phyloP scores from a whole-genome alignment of 2,797 vertebrate genomes.

The Esox masquinongy region DNA sequence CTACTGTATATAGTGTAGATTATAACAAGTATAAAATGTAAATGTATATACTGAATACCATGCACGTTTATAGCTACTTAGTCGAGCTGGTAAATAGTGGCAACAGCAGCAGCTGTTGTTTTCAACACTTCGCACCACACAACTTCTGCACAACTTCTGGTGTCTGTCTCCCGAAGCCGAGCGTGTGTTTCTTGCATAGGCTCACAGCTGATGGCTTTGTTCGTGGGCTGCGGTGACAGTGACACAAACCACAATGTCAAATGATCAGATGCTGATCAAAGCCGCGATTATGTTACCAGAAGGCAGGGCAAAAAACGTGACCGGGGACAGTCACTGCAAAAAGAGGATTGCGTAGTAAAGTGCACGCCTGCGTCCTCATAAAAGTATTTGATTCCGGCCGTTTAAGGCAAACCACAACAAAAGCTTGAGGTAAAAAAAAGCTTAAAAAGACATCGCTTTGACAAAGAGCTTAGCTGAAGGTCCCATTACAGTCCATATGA shows the following conservation, averaged over 20 bases:
- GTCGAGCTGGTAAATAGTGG: not conserved
- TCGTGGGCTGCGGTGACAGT: not conserved
- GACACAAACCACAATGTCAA: constrained; percentile 4
- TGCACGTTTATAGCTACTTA: no score
- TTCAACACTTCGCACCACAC: not conserved
- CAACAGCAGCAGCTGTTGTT: not conserved
- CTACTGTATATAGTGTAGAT: no score
- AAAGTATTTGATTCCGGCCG: constrained; percentile 65
- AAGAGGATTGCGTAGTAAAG: constrained; percentile 59
- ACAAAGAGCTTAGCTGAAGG: constrained; percentile 19
- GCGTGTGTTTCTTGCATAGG: not conserved
- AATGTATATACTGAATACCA: no score
- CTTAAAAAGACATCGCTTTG: constrained; percentile 60
- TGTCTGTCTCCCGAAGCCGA: not conserved
- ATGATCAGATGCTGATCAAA: constrained; percentile 5
- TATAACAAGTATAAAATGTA: no score
- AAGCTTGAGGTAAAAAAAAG: constrained; percentile 63
- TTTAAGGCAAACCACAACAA: constrained; percentile 60
- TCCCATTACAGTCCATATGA: constrained; percentile 2
- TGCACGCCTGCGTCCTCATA: constrained; percentile 45
- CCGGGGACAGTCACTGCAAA: constrained; percentile 35
- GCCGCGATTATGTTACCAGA: constrained; percentile 6
- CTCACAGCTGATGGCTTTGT: constrained; percentile 2
- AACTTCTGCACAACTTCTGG: not conserved
- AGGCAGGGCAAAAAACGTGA: not conserved